These are phyloP conservation scores for Acronicta leporina DNA, from an alignment of 2,888 invertebrate species.

Conservation along the genomic window DNA sequence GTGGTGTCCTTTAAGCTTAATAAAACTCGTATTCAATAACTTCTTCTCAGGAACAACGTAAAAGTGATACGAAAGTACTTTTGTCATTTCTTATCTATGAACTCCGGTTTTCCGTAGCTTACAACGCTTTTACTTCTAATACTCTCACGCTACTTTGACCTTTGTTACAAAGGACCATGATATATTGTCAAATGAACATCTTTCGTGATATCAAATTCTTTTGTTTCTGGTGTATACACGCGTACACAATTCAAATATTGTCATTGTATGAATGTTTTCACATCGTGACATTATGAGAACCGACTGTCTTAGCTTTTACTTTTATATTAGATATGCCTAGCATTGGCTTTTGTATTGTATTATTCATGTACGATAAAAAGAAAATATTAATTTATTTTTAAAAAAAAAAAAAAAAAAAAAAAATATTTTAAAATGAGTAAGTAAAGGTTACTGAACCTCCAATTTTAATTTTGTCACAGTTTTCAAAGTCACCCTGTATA, in stretches of 20 bases:
- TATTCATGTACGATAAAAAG: too few species aligned
- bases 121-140: constrained; percentile 4
- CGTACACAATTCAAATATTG: constrained; percentile 45
- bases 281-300: neutral
- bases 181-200: constrained; percentile 4
- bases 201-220: constrained; percentile 25
- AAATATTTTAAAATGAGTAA: too few species aligned
- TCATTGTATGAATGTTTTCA: constrained; percentile 22
- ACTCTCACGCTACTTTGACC: constrained; percentile 10
- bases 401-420: too few species aligned
- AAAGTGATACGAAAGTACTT: constrained; percentile 47
- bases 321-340: neutral
- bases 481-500: too few species aligned
- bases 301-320: constrained; percentile 13
- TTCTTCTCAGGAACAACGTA: constrained; percentile 22
- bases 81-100: constrained; percentile 50
- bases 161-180: constrained; percentile 8
- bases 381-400: neutral
- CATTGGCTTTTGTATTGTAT: neutral
- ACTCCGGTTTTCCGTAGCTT: constrained; percentile 27
- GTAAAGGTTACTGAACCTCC: too few species aligned
- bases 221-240: constrained; percentile 26
- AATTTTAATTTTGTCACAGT: too few species aligned
- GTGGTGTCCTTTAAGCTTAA: constrained; percentile 21
- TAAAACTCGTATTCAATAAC: constrained; percentile 46